These are phyloP conservation scores for Cossypha polioptera DNA, from an alignment of 2,797 vertebrate species.

Conservation along the genomic window DNA sequence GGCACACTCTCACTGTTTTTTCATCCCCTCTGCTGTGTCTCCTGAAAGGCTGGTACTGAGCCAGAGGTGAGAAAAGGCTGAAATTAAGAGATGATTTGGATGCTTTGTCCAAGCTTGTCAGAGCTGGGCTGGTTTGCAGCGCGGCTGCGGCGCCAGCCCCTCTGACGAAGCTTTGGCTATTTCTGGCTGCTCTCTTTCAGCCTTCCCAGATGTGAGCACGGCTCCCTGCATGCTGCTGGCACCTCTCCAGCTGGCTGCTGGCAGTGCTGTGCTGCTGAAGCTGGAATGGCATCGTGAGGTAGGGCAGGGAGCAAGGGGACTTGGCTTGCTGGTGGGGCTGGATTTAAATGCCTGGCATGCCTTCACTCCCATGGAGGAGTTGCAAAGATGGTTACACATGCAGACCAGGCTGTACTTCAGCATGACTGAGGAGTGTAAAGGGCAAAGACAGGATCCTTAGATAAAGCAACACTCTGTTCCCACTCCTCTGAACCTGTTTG, in stretches of 20 bases:
- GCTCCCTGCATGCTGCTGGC: neutral
- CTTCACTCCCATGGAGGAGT: neutral
- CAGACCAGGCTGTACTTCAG: neutral
- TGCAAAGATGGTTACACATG: neutral
- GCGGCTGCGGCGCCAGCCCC: rapidly evolving
- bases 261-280: neutral
- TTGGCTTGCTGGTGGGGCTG: neutral
- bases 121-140: neutral
- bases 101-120: neutral
- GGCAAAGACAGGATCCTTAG: neutral
- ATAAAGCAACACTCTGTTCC: neutral
- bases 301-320: neutral
- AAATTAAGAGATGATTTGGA: neutral
- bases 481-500: neutral
- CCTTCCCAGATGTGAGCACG: neutral
- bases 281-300: rapidly evolving
- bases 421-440: neutral
- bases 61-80: neutral
- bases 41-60: neutral
- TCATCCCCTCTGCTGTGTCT: neutral
- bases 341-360: neutral
- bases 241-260: neutral
- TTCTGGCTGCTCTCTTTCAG: neutral
- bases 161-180: neutral
- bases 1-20: neutral